Conservation (phyloP, 2,797 vertebrate genomes). For the Chelon labrosus region DNA sequence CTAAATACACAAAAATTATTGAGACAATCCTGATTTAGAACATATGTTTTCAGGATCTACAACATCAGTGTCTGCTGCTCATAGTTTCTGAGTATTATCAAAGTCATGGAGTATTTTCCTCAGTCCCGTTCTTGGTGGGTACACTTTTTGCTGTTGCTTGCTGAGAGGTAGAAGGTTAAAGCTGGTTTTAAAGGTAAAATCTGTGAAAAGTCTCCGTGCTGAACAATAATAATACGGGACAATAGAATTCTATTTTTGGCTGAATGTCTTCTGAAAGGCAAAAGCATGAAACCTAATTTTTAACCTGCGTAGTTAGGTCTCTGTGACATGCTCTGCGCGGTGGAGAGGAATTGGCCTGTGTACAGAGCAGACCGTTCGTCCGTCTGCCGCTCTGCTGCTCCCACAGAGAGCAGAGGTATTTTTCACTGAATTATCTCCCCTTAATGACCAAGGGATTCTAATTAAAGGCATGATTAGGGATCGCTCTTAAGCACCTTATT, state of each 20-base stretch:
- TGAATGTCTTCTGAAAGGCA: slow-evolving; percentile 12
- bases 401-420: slow-evolving; percentile 76
- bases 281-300: slow-evolving; percentile 22
- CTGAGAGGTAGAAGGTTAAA: slow-evolving; percentile 2
- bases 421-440: slow-evolving; percentile 84
- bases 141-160: neutral
- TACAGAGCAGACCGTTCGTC: slow-evolving; percentile 50
- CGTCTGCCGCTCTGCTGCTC: slow-evolving; percentile 67
- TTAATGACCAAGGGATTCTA: slow-evolving; percentile 87
- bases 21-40: no score
- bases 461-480: slow-evolving; percentile 88
- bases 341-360: slow-evolving; percentile 46
- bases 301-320: slow-evolving; percentile 20
- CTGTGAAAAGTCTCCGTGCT: neutral
- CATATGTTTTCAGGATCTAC: no score
- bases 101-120: no score
- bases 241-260: neutral
- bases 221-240: neutral
- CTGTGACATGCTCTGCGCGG: slow-evolving; percentile 29
- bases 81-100: no score
- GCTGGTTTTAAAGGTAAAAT: slow-evolving; percentile 10
- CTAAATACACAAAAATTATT: no score
- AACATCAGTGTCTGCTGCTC: no score
- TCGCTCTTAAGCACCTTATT: slow-evolving; percentile 87
- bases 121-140: no score